These are phyloP conservation scores for Asbolus verrucosus DNA, from an alignment of 1,140 invertebrate genomes.

Conservation along the genomic window DNA sequence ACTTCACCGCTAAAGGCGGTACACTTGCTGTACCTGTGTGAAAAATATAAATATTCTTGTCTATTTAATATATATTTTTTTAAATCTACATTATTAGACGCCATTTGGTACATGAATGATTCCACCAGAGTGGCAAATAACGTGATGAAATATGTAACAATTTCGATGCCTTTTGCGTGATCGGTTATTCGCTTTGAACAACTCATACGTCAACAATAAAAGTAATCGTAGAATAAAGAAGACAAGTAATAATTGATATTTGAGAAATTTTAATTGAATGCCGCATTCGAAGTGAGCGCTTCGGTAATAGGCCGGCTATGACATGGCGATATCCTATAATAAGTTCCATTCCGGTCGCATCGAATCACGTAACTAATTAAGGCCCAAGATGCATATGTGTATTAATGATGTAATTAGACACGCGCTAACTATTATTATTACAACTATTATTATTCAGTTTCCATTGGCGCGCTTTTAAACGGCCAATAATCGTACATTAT, in stretches of 20 bases:
- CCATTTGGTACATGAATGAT: too few relatives aligned
- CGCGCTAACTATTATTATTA: conserved; percentile 50
- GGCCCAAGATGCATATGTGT: conserved; percentile 43
- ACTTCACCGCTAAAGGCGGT: too few relatives aligned
- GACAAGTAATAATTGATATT: conserved; percentile 44
- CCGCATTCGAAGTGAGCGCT: conserved; percentile 40
- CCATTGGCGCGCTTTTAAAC: conserved; percentile 27
- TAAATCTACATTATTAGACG: too few relatives aligned
- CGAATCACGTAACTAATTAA: conserved; percentile 57
- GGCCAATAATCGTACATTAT: conserved; percentile 32
- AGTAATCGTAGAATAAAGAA: conserved; percentile 27
- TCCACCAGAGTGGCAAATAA: too few relatives aligned
- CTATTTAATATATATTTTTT: too few relatives aligned
- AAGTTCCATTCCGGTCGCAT: conserved; percentile 52
- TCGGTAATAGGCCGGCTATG: conserved; percentile 50
- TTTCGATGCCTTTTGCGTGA: too few relatives aligned
- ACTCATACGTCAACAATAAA: conserved; percentile 14
- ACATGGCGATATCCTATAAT: conserved; percentile 53
- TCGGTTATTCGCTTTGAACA: background rate
- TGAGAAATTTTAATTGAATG: conserved; percentile 48
- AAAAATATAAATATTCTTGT: too few relatives aligned
- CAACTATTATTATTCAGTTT: conserved; percentile 43
- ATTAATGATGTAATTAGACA: conserved; percentile 55
- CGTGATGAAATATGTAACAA: too few relatives aligned
- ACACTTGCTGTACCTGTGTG: too few relatives aligned